Evolutionary conservation across 2,888 invertebrate genomes (phyloP), one percentile per base, ranked within the genome.

Genomic region (Aelia acuminata): DNA sequence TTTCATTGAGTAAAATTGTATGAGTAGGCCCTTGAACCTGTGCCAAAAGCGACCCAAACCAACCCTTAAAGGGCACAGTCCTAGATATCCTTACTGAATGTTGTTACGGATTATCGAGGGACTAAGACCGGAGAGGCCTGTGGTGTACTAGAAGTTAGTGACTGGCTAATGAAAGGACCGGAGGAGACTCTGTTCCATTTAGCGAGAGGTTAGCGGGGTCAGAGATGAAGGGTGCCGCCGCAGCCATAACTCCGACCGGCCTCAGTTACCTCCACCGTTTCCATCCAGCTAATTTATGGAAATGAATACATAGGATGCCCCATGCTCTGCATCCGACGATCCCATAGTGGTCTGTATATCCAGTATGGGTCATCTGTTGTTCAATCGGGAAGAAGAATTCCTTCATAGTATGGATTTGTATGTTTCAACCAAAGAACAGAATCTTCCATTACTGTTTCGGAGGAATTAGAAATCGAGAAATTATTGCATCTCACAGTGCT

Each of bases 231-330:
- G 35, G 63, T 7, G 31, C 63, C 63, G 63, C 63, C 63, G 8
- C 31, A 35, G 63, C 63, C 35, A 70, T 70, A 70, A 70, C 63
- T 70, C 63, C 63, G 20, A 4, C 18, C 18, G 18, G 15, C 31
- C 31, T 70, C 63, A 70, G 63, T 70, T 70, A 70, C 63, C 35
- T 70, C 63, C 63, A 70, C 18, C 63, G 18, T 70, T 70, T 70
- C 31, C 63, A 35, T 70, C 31, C 35, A 70, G 63, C 63, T 70
- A 70, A 70, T 70, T 70, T 70, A 70, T 70, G 63, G 63, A 70
- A 70, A 70, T 70, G 63, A 70, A 70, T 70, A 70, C 63, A 35
- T 35, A 7, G 63, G 63, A 70, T 57, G 18, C 31, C 35, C 63
- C n/a, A n/a, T 70, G 31, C 31, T 70, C 63, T 70, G 31, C 63